These are phyloP conservation scores for Grammomys dolichurus DNA, from an alignment of 2,113 vertebrate genomes.

Conservation along the genomic window DNA sequence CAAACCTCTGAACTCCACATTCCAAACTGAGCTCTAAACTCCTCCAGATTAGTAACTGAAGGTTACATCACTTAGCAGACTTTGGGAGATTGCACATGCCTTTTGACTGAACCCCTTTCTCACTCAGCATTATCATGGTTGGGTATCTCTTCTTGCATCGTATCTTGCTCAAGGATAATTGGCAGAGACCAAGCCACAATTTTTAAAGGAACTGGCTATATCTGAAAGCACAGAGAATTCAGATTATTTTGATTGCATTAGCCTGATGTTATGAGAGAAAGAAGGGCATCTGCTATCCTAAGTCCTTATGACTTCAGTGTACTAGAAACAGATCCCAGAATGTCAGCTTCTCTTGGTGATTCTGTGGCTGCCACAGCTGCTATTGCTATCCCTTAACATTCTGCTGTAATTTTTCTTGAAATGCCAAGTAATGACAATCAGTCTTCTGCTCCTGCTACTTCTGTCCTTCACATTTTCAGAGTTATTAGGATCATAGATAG, in stretches of 20 bases:
- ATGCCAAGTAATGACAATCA: not conserved
- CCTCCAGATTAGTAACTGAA: not conserved
- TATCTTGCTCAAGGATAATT: not conserved
- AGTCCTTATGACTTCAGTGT: not conserved
- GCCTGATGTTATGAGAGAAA: not conserved
- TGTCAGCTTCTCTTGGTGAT: not conserved
- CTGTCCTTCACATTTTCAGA: not conserved
- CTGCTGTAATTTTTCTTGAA: not conserved
- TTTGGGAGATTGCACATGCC: not conserved
- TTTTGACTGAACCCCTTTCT: not conserved
- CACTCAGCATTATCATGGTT: not conserved
- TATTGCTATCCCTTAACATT: not conserved
- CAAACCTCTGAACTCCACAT: not conserved
- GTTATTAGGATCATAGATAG: not conserved
- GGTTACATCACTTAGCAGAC: not conserved
- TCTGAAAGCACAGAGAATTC: not conserved
- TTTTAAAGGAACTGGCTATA: not conserved
- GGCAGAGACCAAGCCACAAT: not conserved
- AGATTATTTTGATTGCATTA: not conserved
- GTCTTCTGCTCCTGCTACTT: not conserved
- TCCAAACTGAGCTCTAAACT: no score
- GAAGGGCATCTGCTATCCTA: no score
- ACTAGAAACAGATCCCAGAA: not conserved
- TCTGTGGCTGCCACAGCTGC: no score
- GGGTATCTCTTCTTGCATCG: not conserved